These are phyloP conservation scores for Cossypha polioptera DNA, from an alignment of 2,797 vertebrate species.

Conservation along the genomic window DNA sequence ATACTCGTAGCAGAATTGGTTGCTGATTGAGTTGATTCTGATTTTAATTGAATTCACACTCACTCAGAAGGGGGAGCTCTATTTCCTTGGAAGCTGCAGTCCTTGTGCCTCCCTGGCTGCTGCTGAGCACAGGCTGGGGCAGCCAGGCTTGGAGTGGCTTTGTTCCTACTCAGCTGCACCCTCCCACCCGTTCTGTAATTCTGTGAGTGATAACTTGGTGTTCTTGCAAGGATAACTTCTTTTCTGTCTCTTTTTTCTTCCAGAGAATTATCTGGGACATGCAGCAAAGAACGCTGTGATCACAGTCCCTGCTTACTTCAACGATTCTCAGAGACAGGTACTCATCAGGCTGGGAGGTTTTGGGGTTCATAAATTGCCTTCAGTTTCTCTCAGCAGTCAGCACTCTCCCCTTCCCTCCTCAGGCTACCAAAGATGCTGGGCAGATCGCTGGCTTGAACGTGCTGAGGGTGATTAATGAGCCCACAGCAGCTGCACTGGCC, in stretches of 20 bases:
- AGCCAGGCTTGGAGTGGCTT: neutral
- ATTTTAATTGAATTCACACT: neutral
- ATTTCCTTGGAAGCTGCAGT: neutral
- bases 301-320: constrained; percentile 98
- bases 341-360: neutral
- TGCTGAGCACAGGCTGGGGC: neutral
- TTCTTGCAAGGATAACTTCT: neutral
- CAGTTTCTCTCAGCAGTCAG: neutral
- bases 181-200: neutral
- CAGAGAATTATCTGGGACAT: constrained; percentile 93
- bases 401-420: neutral
- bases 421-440: constrained; percentile 98
- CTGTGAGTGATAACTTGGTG: neutral
- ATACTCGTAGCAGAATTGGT: accelerated
- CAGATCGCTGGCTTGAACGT: constrained; percentile 95
- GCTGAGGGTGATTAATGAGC: constrained; percentile 96
- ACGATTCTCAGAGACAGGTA: constrained; percentile 98
- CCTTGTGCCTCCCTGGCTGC: neutral
- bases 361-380: accelerated
- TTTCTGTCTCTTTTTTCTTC: neutral
- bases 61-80: neutral
- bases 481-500: constrained; percentile 95
- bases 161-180: neutral
- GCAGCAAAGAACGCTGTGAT: constrained; percentile 93
- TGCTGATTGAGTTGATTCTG: neutral